These are phyloP conservation scores for Calyptomena viridis DNA, from an alignment of 2,113 vertebrate genomes.

Conservation along the genomic window DNA sequence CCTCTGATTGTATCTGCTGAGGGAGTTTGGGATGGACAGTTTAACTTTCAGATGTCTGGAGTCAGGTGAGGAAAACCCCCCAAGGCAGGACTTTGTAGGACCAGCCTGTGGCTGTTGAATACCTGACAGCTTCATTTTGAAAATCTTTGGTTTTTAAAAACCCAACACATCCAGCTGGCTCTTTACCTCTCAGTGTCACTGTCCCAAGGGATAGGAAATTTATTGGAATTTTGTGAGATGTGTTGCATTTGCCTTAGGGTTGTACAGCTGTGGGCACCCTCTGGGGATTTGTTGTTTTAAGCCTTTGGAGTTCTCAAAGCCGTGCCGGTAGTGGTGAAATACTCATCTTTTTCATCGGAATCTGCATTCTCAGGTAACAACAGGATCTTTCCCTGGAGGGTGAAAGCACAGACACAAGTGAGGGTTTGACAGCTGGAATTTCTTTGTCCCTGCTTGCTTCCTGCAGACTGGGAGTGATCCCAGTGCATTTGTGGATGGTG, in stretches of 20 bases:
- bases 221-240: background rate
- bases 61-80: background rate
- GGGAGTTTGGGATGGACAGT: background rate
- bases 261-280: background rate
- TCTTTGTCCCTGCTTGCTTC: background rate
- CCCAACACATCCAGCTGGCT: accelerated
- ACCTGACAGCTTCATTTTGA: background rate
- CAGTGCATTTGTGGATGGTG: accelerated
- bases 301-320: background rate
- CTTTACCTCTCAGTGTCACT: background rate
- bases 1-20: background rate
- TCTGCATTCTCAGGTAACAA: background rate
- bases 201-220: background rate
- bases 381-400: background rate
- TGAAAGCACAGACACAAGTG: background rate
- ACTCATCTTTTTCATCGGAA: background rate
- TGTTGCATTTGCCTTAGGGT: background rate
- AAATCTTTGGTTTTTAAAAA: background rate
- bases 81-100: background rate
- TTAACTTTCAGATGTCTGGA: background rate
- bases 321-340: background rate
- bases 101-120: background rate
- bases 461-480: background rate
- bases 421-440: background rate
- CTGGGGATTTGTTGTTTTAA: background rate